These are phyloP conservation scores for Sipha maydis DNA, from an alignment of 2,888 invertebrate genomes.

Conservation along the genomic window DNA sequence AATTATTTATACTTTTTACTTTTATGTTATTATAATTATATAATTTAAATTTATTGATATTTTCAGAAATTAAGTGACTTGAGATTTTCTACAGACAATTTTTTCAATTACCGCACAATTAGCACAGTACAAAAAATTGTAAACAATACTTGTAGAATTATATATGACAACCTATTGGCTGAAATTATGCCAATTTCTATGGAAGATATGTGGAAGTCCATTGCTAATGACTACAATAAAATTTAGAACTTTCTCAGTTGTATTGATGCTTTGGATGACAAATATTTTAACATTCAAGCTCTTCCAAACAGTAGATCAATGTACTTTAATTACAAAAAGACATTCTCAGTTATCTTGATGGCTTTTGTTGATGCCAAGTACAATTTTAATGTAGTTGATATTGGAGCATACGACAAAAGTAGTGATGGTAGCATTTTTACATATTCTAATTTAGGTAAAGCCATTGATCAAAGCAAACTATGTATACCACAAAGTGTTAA, in stretches of 20 bases:
- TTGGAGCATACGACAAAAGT: background rate
- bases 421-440: slow-evolving; percentile 19
- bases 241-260: no score
- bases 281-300: background rate
- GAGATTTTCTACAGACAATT: slow-evolving; percentile 29
- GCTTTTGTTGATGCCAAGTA: background rate
- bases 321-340: slow-evolving; percentile 14
- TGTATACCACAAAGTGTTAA: background rate
- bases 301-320: background rate
- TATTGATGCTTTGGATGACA: background rate
- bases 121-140: slow-evolving; percentile 15
- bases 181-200: no score
- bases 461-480: background rate
- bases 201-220: no score
- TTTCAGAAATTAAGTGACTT: slow-evolving; percentile 22
- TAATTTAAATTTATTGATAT: background rate
- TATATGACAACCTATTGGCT: background rate
- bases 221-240: no score
- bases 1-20: slow-evolving; percentile 31
- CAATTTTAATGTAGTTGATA: background rate
- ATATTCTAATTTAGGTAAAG: slow-evolving; percentile 18
- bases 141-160: slow-evolving; percentile 18
- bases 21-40: slow-evolving; percentile 11
- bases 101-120: slow-evolving; percentile 28
- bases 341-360: background rate